Evolutionary conservation across 2,113 vertebrate species (phyloP), one percentile per base, ranked within the genome.

Genomic region (Motacilla tschutschensis): DNA sequence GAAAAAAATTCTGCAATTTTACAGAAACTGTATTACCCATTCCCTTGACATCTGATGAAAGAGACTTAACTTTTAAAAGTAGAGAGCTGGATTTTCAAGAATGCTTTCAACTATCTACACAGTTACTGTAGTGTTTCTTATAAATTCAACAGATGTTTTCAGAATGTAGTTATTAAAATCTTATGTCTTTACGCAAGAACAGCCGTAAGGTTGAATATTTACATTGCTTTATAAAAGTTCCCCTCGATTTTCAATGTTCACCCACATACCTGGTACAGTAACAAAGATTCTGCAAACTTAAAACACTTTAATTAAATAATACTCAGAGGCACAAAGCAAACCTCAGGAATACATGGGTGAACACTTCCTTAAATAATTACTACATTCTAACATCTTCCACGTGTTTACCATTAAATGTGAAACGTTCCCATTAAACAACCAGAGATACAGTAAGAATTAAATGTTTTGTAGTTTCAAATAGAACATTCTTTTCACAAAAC

Each of bases 201-300:
- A 94, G 95, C 94, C 83, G 13, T 94, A 95, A 96, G 95, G 94
- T 95, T 95, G 94, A 96, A 96, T 97, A 98, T 97, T 96, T 98
- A 98, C 97, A 98, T 97, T 96, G 96, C 96, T 96, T 97, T 97
- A 97, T 97, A 98, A 97, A 97, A 97, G 96, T 96, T 97, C 97
- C 96, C 97, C 97, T 97, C 95, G 55, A 89, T 97, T 96, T 97
- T 96, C 87, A 78, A 87, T 97, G 96, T 95, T 97, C 96, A 97
- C 96, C 96, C 96, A 97, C 95, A 92, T 95, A 95, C 96, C 95
- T 95, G 96, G 93, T 96, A 97, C 95, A 96, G 93, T 96, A 97
- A 97, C 95, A 96, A 96, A 95, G 95, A 95, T 96, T 96, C 94
- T 91, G 96, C 96, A 97, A 97, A 97, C 96, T 97, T 96, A 97